Evolutionary conservation across 2,797 vertebrate species (phyloP).

Genomic region (Glossophaga mutica): DNA sequence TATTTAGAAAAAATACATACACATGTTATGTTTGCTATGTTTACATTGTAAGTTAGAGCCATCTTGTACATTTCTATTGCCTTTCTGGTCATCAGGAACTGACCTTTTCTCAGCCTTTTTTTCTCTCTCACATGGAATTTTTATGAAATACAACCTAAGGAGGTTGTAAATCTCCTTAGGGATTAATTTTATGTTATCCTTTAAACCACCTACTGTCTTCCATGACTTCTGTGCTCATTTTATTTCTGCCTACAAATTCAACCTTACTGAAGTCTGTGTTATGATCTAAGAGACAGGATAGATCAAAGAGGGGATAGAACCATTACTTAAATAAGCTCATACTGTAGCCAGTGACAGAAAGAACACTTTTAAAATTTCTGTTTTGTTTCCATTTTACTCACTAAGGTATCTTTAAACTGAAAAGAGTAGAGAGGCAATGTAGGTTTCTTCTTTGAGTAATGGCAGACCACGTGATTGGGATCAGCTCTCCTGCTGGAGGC

Average conservation of each 20-base stretch:
- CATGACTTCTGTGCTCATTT: slow-evolving; percentile 17
- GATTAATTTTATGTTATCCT: slow-evolving; percentile 16
- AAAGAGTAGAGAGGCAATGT: neutral
- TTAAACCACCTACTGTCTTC: neutral
- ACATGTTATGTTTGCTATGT: neutral
- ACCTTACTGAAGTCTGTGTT: neutral
- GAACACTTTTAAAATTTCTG: neutral
- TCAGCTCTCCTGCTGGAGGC: neutral
- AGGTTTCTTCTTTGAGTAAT: neutral
- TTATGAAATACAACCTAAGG: slow-evolving; percentile 48
- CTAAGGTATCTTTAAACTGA: slow-evolving; percentile 4
- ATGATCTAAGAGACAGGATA: neutral
- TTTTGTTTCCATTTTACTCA: slow-evolving; percentile 25
- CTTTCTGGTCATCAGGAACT: neutral
- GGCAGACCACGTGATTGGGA: neutral
- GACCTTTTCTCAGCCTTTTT: neutral
- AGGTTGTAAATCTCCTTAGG: neutral
- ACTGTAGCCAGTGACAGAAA: neutral
- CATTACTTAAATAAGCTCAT: neutral
- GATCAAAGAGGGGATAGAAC: neutral
- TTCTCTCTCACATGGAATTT: neutral
- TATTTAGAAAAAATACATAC: neutral
- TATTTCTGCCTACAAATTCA: slow-evolving; percentile 24
- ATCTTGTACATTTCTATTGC: neutral
- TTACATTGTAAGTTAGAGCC: neutral